phyloP scores from a whole-genome alignment of 2,797 vertebrate genomes.

The Epinephelus coioides region DNA sequence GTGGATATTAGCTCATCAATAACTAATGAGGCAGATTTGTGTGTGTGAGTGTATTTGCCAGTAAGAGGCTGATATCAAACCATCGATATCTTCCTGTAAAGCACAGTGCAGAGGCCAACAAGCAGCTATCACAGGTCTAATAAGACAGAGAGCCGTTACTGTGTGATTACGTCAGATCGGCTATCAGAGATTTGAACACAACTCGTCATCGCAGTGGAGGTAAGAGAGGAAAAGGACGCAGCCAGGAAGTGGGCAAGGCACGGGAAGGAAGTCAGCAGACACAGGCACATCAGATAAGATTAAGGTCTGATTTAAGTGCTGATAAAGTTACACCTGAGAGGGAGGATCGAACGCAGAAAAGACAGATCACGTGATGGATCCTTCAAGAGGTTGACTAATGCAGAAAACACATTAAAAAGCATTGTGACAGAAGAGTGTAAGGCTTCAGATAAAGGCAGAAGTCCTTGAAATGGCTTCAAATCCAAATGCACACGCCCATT shows the following conservation, averaged over 20 bases:
- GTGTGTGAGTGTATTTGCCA: slow-evolving; percentile 22
- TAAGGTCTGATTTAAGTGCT: not conserved
- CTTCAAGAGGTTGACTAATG: not conserved
- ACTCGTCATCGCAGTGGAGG: not conserved
- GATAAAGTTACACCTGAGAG: not conserved
- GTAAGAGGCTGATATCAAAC: slow-evolving; percentile 30
- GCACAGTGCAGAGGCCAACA: not conserved
- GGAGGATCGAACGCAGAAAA: not conserved
- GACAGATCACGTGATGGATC: not conserved
- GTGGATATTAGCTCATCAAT: slow-evolving; percentile 41
- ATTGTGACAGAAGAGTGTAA: not conserved
- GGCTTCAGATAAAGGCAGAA: not conserved
- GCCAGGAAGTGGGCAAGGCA: slow-evolving; percentile 36
- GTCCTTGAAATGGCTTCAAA: slow-evolving; percentile 2
- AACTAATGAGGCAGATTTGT: slow-evolving; percentile 28
- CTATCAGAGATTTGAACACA: slow-evolving; percentile 9
- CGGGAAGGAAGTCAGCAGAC: slow-evolving; percentile 53
- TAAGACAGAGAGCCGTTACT: slow-evolving; percentile 7
- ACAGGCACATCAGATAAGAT: not conserved
- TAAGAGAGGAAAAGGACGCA: not conserved
- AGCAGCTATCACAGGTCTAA: not conserved
- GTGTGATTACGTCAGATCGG: not conserved
- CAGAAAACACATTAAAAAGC: too few species aligned
- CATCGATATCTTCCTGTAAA: slow-evolving; percentile 46
- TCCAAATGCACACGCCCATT: not conserved